phyloP scores from a whole-genome alignment of 2,113 vertebrate genomes.

The Lota lota region DNA sequence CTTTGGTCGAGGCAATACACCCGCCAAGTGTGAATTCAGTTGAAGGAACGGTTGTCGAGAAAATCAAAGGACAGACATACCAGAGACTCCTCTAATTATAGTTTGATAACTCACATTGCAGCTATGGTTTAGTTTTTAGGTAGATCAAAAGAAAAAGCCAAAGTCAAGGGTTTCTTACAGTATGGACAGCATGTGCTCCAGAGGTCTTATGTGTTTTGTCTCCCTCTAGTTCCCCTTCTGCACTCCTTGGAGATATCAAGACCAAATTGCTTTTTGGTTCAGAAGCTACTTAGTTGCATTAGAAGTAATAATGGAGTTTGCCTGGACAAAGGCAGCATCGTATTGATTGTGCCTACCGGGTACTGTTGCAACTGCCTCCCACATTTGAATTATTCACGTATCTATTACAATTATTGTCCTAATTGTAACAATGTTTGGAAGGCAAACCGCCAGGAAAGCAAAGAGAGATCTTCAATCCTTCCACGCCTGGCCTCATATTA shows the following conservation, averaged over 20 bases:
- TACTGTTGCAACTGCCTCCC: constrained; percentile 63
- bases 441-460: constrained; percentile 43
- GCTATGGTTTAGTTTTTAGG: too few relatives aligned
- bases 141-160: constrained; percentile 46
- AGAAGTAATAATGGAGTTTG: constrained; percentile 76
- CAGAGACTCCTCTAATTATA: too few relatives aligned
- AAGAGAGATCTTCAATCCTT: constrained; percentile 33
- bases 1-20: too few relatives aligned
- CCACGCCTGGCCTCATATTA: constrained; percentile 31
- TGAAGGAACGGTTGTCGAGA: too few relatives aligned
- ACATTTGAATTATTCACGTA: constrained; percentile 73
- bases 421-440: constrained; percentile 71
- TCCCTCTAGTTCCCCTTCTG: constrained; percentile 48
- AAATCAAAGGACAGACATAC: too few relatives aligned
- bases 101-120: too few relatives aligned
- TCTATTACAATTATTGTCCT: constrained; percentile 68
- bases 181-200: constrained; percentile 39
- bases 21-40: too few relatives aligned
- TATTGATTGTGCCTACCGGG: constrained; percentile 74
- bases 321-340: constrained; percentile 53
- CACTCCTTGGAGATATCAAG: constrained; percentile 70
- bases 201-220: constrained; percentile 39
- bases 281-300: constrained; percentile 70
- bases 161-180: constrained; percentile 47
- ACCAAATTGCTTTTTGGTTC: constrained; percentile 80